Evolutionary conservation across 2,888 invertebrate genomes (phyloP).

Genomic region (Apoda limacodes): DNA sequence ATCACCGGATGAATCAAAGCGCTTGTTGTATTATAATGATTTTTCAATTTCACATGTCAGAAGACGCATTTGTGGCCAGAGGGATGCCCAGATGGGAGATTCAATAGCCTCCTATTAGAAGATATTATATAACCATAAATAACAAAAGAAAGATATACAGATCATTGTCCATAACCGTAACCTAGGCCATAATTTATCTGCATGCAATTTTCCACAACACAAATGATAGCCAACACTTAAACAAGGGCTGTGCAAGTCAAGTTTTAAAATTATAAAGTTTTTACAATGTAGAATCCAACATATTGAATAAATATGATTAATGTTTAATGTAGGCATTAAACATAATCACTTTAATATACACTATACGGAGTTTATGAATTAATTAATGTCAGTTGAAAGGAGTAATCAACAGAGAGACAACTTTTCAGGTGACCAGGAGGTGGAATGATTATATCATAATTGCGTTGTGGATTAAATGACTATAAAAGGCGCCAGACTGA

Average conservation of each 20-base stretch:
- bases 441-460: conserved; percentile 54
- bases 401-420: conserved; percentile 34
- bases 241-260: too few relatives aligned
- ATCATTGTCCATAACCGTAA: conserved; percentile 25
- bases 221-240: not conserved
- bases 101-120: conserved; percentile 66
- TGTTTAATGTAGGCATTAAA: too few relatives aligned
- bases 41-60: too few relatives aligned
- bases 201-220: not conserved
- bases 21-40: conserved; percentile 48
- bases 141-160: conserved; percentile 51
- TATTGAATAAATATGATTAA: too few relatives aligned
- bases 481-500: conserved; percentile 37
- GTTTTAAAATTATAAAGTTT: too few relatives aligned
- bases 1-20: conserved; percentile 39
- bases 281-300: too few relatives aligned
- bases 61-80: conserved; percentile 36
- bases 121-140: conserved; percentile 67
- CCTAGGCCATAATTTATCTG: not conserved
- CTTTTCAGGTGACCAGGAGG: conserved; percentile 47
- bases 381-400: conserved; percentile 39
- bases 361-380: too few relatives aligned
- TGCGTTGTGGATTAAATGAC: conserved; percentile 58
- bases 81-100: conserved; percentile 53
- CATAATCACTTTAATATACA: too few relatives aligned